Evolutionary conservation across 2,113 vertebrate species (phyloP).

Genomic region (Eleginops maclovinus): DNA sequence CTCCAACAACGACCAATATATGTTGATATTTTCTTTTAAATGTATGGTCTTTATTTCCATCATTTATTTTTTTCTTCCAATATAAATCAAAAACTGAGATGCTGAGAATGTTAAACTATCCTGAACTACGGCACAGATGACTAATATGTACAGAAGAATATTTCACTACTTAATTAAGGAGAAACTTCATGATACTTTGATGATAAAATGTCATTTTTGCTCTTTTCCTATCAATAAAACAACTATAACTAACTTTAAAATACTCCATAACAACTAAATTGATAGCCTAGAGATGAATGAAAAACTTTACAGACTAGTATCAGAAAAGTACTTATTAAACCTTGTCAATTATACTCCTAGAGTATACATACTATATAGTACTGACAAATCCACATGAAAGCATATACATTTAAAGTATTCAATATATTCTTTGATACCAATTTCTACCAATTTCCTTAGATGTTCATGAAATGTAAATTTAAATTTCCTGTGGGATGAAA

Average conservation of each 20-base stretch:
- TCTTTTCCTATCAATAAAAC: no score
- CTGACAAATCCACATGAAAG: not conserved
- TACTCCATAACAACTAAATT: not conserved
- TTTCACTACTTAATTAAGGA: not conserved
- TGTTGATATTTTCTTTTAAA: not conserved
- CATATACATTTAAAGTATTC: not conserved
- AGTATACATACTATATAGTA: no score
- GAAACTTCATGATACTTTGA: no score
- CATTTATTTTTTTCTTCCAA: no score
- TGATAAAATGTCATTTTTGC: no score
- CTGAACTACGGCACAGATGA: not conserved
- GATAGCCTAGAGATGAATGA: not conserved
- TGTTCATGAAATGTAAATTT: not conserved
- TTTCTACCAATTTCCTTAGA: not conserved
- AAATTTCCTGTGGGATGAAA: not conserved
- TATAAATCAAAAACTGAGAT: no score
- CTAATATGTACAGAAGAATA: not conserved
- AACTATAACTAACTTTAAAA: no score
- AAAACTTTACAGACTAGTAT: not conserved
- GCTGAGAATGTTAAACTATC: not conserved
- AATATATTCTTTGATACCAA: not conserved
- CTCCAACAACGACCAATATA: not conserved
- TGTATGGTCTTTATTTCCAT: not conserved
- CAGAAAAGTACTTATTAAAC: not conserved
- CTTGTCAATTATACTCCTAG: not conserved